These are phyloP conservation scores for Macrotrachela quadricornifera DNA, from an alignment of 1,140 invertebrate species.

Conservation along the genomic window DNA sequence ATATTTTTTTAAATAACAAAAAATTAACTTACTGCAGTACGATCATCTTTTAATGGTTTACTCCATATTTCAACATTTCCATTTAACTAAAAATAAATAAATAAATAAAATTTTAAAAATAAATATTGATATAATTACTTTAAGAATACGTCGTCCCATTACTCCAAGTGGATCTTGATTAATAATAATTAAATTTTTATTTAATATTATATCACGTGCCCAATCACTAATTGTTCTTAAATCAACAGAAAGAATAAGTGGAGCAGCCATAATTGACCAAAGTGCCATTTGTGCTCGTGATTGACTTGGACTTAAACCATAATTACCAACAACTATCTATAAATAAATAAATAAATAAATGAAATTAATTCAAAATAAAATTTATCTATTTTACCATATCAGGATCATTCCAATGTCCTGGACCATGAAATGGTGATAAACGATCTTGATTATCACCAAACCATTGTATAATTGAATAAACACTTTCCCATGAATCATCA, in stretches of 20 bases:
- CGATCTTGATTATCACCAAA: constrained; percentile 75
- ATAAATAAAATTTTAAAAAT: too few relatives aligned
- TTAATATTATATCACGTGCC: constrained; percentile 74
- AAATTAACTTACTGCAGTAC: neutral
- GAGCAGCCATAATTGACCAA: constrained; percentile 86
- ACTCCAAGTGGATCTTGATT: constrained; percentile 83
- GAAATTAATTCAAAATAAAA: neutral
- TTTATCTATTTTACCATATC: constrained; percentile 54
- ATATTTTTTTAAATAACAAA: too few relatives aligned
- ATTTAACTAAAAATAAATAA: too few relatives aligned
- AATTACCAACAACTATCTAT: constrained; percentile 80
- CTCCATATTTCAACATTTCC: constrained; percentile 2
- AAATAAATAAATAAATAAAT: constrained; percentile 15
- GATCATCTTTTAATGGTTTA: neutral
- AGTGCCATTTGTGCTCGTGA: constrained; percentile 87
- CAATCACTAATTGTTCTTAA: constrained; percentile 62
- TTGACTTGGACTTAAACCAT: constrained; percentile 80
- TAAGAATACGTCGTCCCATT: constrained; percentile 51
- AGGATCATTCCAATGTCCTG: constrained; percentile 91
- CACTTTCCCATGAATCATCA: constrained; percentile 70
- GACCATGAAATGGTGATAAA: constrained; percentile 68
- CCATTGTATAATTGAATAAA: constrained; percentile 74
- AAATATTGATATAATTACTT: constrained; percentile 36
- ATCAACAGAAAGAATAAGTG: constrained; percentile 86
- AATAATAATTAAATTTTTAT: constrained; percentile 74